Conservation (phyloP, 1,140 invertebrate genomes). For the Drosophila miranda region DNA sequence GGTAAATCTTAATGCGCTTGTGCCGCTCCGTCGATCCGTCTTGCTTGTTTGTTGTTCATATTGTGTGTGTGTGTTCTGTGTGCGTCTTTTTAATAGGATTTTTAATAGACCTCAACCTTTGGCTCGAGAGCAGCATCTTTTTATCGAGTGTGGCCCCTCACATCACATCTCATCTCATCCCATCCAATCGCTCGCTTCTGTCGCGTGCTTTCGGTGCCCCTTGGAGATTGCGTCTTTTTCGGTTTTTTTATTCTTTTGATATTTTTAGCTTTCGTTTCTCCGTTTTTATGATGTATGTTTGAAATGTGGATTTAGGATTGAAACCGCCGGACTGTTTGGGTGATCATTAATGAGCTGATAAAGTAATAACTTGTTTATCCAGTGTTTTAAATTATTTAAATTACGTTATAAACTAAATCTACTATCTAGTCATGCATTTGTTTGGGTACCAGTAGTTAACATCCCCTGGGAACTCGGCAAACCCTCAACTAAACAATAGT, state of each 20-base stretch:
- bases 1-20: slow-evolving; percentile 77
- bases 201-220: slow-evolving; percentile 48
- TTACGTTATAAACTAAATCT: too few species aligned
- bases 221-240: slow-evolving; percentile 16
- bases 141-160: slow-evolving; percentile 18
- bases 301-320: slow-evolving; percentile 38
- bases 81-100: slow-evolving; percentile 73
- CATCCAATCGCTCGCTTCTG: slow-evolving; percentile 30
- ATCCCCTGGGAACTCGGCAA: slow-evolving; percentile 34
- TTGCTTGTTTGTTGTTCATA: slow-evolving; percentile 55
- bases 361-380: too few species aligned
- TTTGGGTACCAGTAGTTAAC: not conserved
- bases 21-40: slow-evolving; percentile 55
- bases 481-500: slow-evolving; percentile 17
- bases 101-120: slow-evolving; percentile 56
- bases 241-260: slow-evolving; percentile 38
- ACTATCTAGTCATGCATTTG: not conserved
- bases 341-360: too few species aligned
- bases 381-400: too few species aligned
- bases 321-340: not conserved
- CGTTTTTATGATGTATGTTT: slow-evolving; percentile 41
- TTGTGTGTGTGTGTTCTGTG: slow-evolving; percentile 51
- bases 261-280: slow-evolving; percentile 60
- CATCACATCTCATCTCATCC: too few species aligned
- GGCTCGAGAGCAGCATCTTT: slow-evolving; percentile 42